These are phyloP conservation scores for Calycopis cecrops DNA, from an alignment of 1,140 invertebrate species.

Conservation along the genomic window DNA sequence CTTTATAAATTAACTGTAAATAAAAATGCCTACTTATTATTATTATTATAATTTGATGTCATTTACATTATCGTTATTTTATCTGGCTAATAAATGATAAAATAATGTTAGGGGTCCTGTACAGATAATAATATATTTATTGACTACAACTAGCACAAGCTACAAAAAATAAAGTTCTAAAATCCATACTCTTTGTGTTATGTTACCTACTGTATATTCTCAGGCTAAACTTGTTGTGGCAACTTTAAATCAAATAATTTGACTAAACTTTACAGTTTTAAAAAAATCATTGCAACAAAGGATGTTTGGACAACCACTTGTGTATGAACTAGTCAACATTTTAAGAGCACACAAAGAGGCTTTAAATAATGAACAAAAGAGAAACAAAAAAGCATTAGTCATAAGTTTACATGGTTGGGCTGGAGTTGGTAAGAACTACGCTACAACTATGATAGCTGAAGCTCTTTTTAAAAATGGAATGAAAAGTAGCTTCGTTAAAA, in stretches of 20 bases:
- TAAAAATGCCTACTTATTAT: too few species aligned
- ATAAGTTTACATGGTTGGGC: slow-evolving; percentile 88
- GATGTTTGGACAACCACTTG: slow-evolving; percentile 83
- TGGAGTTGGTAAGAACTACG: slow-evolving; percentile 92
- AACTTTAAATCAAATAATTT: not conserved
- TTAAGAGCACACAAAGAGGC: slow-evolving; percentile 73
- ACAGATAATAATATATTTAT: too few species aligned
- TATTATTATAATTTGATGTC: too few species aligned
- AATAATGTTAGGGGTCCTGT: too few species aligned
- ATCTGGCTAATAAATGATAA: too few species aligned
- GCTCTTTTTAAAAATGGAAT: slow-evolving; percentile 84
- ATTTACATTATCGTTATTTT: too few species aligned
- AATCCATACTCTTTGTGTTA: too few species aligned
- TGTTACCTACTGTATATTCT: too few species aligned
- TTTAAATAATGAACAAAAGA: slow-evolving; percentile 61
- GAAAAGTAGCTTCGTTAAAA: slow-evolving; percentile 87
- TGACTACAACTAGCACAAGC: too few species aligned
- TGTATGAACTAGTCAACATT: slow-evolving; percentile 70
- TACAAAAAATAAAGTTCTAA: too few species aligned
- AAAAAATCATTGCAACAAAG: slow-evolving; percentile 44
- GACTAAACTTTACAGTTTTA: slow-evolving; percentile 41
- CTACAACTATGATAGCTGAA: slow-evolving; percentile 87
- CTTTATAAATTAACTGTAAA: slow-evolving; percentile 25
- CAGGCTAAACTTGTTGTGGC: too few species aligned
- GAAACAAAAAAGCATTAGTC: slow-evolving; percentile 80